Conservation (phyloP, 1,140 invertebrate genomes). For the Drosophila oshimai region DNA sequence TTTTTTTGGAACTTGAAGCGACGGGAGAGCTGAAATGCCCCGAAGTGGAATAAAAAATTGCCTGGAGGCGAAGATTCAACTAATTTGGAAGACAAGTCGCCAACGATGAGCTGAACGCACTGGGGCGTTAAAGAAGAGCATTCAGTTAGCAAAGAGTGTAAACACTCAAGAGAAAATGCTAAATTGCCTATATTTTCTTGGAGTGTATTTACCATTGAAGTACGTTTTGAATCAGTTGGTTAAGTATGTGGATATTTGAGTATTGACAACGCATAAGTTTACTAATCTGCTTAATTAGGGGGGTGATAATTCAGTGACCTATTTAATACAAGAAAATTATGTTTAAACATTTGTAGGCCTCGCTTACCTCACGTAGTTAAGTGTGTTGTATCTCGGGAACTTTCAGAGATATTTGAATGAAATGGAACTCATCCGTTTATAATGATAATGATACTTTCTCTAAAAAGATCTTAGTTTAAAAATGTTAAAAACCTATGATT, state of each 20-base stretch:
- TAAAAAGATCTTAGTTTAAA: too few species aligned
- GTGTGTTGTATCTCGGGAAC: too few species aligned
- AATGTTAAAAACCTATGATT: too few species aligned
- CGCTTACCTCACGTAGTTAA: too few species aligned
- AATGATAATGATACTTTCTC: too few species aligned
- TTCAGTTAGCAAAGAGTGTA: conserved; percentile 7
- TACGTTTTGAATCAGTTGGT: background rate
- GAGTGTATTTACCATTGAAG: background rate
- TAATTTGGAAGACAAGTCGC: conserved; percentile 16
- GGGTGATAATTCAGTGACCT: too few species aligned
- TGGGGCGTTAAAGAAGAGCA: conserved; percentile 7
- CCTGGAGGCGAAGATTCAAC: conserved; percentile 11
- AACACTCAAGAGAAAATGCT: background rate
- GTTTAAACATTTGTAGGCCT: too few species aligned
- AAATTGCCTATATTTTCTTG: background rate
- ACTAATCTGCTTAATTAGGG: background rate
- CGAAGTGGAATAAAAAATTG: background rate
- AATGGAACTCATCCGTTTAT: too few species aligned
- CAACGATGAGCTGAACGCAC: background rate
- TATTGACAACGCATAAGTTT: background rate
- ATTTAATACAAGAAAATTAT: too few species aligned
- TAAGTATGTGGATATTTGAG: background rate
- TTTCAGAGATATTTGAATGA: too few species aligned
- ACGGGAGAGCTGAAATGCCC: conserved; percentile 7
- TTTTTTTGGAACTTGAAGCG: conserved; percentile 25